Base-by-base conservation (phyloP, 2,113 vertebrate species). In the Triplophysa rosa region DNA sequence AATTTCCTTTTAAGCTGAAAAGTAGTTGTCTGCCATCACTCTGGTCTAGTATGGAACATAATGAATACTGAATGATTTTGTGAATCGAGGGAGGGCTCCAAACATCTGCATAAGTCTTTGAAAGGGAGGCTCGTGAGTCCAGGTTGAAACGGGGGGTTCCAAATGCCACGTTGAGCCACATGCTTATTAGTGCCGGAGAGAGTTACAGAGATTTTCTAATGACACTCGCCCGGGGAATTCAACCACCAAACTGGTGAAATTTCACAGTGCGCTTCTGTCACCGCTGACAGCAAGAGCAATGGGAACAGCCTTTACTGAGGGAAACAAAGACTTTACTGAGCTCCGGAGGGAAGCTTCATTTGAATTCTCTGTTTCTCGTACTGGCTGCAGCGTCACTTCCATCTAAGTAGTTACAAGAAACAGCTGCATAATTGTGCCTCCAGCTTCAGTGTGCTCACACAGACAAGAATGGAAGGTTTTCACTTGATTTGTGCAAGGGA, bases 301-400 rank as follows among this genome's bases (percentile, higher is more conserved):
- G 84, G 81, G 78, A 85, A 74, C 81, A 77, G 81, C 74, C 74
- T 83, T 84, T 84, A 84, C 78, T 78, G 81, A 40, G 63, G 74
- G 81, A 83, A 85, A 83, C 81, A 80, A 85, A 83, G 84, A 56
- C 81, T 83, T 81, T 74, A 62, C 66, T 70, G 65, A 74, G 65
- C 78, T 83, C 81, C 81, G 81, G 70, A 78, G 81, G 84, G 84
- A 83, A 72, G 78, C 79, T 83, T 85, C 74, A 83, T 85, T 85
- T 80, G 59, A 83, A 75, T 83, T 75, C 81, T 83, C 69, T 83
- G 77, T 83, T 78, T 83, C 76, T 73, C 58, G 47, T 70, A 67
- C 79, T 80, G 42, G 77, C 77, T 77, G 71, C 77, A 82, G 81
- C 79, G 66, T 78, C 83, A 68, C 63, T 80, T 77, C 69, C 79